These are phyloP conservation scores for Tyrannus savana DNA, from an alignment of 2,113 vertebrate species.

Conservation along the genomic window DNA sequence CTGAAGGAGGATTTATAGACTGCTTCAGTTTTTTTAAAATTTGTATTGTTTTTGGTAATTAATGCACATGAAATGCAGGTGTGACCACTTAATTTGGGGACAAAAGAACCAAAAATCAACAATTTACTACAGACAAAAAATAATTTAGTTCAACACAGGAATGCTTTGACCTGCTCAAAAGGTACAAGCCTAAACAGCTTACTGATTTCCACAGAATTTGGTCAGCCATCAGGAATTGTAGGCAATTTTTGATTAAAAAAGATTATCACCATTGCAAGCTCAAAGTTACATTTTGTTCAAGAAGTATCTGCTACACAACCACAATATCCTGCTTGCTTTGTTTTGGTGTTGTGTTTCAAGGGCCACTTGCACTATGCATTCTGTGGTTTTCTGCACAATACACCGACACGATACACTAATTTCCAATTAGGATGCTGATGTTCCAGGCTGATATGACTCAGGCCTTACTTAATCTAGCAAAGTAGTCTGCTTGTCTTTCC, in stretches of 20 bases:
- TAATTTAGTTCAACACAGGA: not conserved
- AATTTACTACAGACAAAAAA: not conserved
- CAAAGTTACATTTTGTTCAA: not conserved
- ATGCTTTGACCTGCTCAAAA: not conserved
- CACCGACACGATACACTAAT: not conserved
- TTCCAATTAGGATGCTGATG: not conserved
- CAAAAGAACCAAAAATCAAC: not conserved
- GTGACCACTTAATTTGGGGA: not conserved
- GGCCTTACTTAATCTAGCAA: not conserved
- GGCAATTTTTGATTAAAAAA: not conserved
- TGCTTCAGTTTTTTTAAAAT: slow-evolving; percentile 26
- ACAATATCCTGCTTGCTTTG: not conserved
- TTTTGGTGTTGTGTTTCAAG: not conserved
- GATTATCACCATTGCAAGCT: not conserved
- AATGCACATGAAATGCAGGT: slow-evolving; percentile 31
- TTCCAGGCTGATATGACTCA: not conserved
- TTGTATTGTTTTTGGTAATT: slow-evolving; percentile 59
- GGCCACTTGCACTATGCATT: not conserved
- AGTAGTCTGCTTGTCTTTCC: not conserved
- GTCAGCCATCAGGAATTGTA: not conserved
- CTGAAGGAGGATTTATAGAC: slow-evolving; percentile 52
- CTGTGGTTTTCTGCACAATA: not conserved
- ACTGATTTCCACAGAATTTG: not conserved
- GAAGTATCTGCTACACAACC: not conserved
- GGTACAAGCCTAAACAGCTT: not conserved